These are phyloP conservation scores for Bombus polaris DNA, from an alignment of 1,140 invertebrate genomes.

Conservation along the genomic window DNA sequence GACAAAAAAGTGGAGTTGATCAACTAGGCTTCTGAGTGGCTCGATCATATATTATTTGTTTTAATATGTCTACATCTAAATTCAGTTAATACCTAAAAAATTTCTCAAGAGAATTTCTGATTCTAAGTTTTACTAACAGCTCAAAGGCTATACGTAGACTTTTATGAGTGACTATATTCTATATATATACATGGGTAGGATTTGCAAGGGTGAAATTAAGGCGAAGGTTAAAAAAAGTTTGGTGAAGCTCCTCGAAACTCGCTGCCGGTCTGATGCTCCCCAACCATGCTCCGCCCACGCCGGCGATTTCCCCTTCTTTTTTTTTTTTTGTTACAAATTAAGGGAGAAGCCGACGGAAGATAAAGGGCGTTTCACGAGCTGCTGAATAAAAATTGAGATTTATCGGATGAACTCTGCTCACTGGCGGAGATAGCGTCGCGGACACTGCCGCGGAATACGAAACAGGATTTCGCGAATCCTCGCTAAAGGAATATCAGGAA, in stretches of 20 bases:
- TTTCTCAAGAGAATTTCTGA: neutral
- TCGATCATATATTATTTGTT: too few species aligned
- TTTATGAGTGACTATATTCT: neutral
- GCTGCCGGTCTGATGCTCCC: neutral
- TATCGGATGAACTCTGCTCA: slow-evolving; percentile 24
- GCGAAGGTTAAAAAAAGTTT: slow-evolving; percentile 33
- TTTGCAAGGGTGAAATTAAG: slow-evolving; percentile 5
- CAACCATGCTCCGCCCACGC: neutral
- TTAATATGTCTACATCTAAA: neutral
- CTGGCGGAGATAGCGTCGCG: neutral
- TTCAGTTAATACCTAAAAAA: neutral
- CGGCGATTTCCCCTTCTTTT: neutral
- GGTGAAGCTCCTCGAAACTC: neutral
- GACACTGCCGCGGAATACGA: slow-evolving; percentile 28
- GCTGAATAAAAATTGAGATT: slow-evolving; percentile 48
- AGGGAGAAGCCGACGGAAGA: slow-evolving; percentile 2
- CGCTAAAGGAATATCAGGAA: slow-evolving; percentile 13
- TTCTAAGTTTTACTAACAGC: neutral
- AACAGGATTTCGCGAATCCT: slow-evolving; percentile 1
- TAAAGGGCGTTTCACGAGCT: slow-evolving; percentile 29
- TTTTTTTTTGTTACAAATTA: slow-evolving; percentile 32
- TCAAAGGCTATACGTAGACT: neutral
- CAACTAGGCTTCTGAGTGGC: too few species aligned
- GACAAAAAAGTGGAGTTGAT: too few species aligned
- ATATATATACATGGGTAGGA: neutral